Percentiles rank a stretch among this genome's conserved stretches.
phyloP scores from a whole-genome alignment of 1,140 invertebrate genomes.

The Saccostrea echinata region DNA sequence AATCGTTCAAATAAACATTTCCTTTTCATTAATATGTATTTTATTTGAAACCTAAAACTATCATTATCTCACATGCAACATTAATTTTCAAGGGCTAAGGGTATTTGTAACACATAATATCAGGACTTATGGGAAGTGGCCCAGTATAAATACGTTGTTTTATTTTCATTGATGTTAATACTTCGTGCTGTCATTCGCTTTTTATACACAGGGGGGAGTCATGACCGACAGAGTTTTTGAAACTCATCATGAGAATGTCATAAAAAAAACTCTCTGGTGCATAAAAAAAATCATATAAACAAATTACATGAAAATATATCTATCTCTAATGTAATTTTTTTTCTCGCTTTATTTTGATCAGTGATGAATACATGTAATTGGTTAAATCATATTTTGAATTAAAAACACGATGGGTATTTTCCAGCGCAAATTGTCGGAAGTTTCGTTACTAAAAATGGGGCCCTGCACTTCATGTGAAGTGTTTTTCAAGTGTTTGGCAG shows the following conservation, averaged over 20 bases:
- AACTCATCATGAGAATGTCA: no score
- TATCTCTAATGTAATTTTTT: no score
- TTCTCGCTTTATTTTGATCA: background rate
- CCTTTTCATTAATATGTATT: background rate
- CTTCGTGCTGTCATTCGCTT: no score
- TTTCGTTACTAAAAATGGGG: conserved; percentile 13
- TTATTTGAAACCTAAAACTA: background rate
- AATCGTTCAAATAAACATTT: background rate
- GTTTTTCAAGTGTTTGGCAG: background rate
- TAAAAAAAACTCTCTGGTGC: no score
- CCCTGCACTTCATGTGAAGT: background rate
- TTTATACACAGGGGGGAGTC: no score
- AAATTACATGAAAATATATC: no score
- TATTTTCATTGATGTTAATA: no score
- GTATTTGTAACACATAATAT: background rate
- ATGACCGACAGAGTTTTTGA: no score
- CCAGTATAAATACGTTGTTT: no score
- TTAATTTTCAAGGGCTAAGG: background rate
- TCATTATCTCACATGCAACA: background rate
- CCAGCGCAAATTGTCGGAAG: background rate
- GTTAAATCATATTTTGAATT: background rate
- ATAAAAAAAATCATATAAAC: no score
- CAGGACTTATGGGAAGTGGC: background rate
- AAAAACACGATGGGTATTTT: conserved; percentile 10
- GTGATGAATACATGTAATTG: background rate